Evolutionary conservation across 2,888 invertebrate species (phyloP).

Genomic region (Synergus laeviventris): DNA sequence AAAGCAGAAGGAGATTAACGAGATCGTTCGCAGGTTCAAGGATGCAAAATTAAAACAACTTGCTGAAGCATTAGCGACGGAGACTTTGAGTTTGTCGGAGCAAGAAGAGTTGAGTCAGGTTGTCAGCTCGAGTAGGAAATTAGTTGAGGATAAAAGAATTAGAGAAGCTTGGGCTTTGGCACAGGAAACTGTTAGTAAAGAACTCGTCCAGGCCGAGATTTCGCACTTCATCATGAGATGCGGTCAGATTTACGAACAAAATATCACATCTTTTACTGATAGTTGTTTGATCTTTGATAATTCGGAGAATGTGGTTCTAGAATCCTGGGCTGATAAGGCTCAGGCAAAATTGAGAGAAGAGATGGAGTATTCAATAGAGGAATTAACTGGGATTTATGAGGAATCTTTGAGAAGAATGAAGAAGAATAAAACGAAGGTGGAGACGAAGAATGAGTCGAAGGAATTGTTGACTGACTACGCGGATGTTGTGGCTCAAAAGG

Average conservation of each 20-base stretch:
- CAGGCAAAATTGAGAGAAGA: slow-evolving; percentile 84
- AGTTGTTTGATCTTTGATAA: slow-evolving; percentile 79
- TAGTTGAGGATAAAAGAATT: slow-evolving; percentile 81
- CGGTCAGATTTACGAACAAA: slow-evolving; percentile 82
- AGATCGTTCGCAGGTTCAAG: slow-evolving; percentile 82
- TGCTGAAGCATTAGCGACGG: slow-evolving; percentile 83
- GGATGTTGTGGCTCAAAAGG: slow-evolving; percentile 85
- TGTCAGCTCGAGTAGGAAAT: slow-evolving; percentile 75
- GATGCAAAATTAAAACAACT: slow-evolving; percentile 83
- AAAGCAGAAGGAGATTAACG: slow-evolving; percentile 81
- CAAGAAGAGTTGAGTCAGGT: slow-evolving; percentile 71
- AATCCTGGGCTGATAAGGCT: slow-evolving; percentile 86
- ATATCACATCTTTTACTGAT: slow-evolving; percentile 62
- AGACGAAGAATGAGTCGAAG: slow-evolving; percentile 73
- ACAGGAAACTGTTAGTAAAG: slow-evolving; percentile 85
- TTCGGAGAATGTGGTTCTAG: slow-evolving; percentile 83
- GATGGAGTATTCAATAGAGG: slow-evolving; percentile 84
- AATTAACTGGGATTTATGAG: slow-evolving; percentile 83
- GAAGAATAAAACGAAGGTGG: slow-evolving; percentile 71
- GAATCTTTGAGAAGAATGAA: slow-evolving; percentile 81
- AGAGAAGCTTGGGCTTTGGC: slow-evolving; percentile 87
- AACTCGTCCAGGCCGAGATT: slow-evolving; percentile 87
- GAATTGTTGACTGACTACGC: slow-evolving; percentile 82
- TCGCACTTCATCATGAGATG: slow-evolving; percentile 85
- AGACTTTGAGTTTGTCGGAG: slow-evolving; percentile 80